Evolutionary conservation across 2,113 vertebrate genomes (phyloP).

Genomic region (Mus musculus): DNA sequence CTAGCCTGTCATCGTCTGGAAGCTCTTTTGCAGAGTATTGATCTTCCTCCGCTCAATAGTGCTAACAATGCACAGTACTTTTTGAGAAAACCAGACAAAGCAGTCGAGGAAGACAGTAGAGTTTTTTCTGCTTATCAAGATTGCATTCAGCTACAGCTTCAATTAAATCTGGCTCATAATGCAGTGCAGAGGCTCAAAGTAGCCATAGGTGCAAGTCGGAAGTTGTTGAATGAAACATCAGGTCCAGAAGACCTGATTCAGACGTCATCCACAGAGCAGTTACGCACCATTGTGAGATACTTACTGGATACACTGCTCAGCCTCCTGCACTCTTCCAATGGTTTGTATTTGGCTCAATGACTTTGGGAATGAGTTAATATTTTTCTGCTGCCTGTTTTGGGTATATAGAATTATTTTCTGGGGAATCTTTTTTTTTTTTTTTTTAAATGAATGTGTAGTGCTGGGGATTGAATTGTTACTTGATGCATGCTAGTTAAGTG

Average conservation of each 20-base stretch:
- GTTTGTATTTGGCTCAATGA: slow-evolving; percentile 86
- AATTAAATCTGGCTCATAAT: slow-evolving; percentile 97
- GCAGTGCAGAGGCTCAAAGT: slow-evolving; percentile 96
- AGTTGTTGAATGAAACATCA: slow-evolving; percentile 85
- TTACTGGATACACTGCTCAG: slow-evolving; percentile 98
- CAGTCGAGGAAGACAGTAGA: slow-evolving; percentile 97
- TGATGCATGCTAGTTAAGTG: background rate
- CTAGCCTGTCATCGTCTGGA: slow-evolving; percentile 98
- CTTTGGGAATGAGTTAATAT: background rate
- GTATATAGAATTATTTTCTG: background rate
- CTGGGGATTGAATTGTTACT: background rate
- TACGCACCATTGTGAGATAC: slow-evolving; percentile 97
- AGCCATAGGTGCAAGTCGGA: slow-evolving; percentile 94
- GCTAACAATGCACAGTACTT: slow-evolving; percentile 99
- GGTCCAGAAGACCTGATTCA: slow-evolving; percentile 92
- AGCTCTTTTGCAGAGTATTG: slow-evolving; percentile 97
- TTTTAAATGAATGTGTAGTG: background rate
- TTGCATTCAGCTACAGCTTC: slow-evolving; percentile 98
- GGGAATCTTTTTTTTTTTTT: no score
- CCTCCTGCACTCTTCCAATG: slow-evolving; percentile 97
- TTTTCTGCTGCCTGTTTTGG: background rate
- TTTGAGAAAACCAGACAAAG: slow-evolving; percentile 97
- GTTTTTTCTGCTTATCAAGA: slow-evolving; percentile 99
- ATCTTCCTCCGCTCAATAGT: slow-evolving; percentile 97
- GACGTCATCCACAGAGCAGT: slow-evolving; percentile 96